These are phyloP conservation scores for Pleuronectes platessa DNA, from an alignment of 2,113 vertebrate genomes.

Conservation along the genomic window DNA sequence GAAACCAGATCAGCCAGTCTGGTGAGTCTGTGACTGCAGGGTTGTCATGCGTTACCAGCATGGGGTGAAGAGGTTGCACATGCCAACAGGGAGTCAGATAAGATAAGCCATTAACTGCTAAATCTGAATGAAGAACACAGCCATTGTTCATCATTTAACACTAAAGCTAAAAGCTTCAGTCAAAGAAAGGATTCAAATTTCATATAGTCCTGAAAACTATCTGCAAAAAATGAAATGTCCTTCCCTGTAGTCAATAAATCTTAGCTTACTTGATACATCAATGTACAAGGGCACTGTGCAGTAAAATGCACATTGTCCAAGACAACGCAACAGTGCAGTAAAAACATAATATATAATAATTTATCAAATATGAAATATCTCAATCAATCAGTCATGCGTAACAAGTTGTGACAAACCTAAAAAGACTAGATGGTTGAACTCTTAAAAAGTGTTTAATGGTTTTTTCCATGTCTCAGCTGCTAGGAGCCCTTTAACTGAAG, in stretches of 20 bases:
- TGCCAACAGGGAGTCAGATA: background rate
- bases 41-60: background rate
- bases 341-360: background rate
- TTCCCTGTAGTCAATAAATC: too few relatives aligned
- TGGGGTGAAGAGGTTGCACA: background rate
- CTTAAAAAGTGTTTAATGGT: background rate
- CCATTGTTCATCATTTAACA: background rate
- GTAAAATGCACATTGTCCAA: too few relatives aligned
- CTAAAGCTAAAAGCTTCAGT: background rate
- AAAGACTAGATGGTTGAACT: too few relatives aligned
- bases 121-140: background rate
- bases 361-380: too few relatives aligned
- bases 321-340: too few relatives aligned
- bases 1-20: conserved; percentile 51
- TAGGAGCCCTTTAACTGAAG: conserved; percentile 41
- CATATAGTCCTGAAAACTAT: too few relatives aligned
- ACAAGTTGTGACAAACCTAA: too few relatives aligned
- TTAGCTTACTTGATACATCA: too few relatives aligned
- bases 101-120: background rate
- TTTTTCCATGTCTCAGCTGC: conserved; percentile 48
- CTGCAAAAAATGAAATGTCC: too few relatives aligned
- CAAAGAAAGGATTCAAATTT: too few relatives aligned
- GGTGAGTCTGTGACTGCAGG: conserved; percentile 2
- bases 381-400: too few relatives aligned
- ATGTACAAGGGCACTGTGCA: background rate